Base-by-base conservation (phyloP, 2,113 vertebrate genomes). In the Herpailurus yagouaroundi region DNA sequence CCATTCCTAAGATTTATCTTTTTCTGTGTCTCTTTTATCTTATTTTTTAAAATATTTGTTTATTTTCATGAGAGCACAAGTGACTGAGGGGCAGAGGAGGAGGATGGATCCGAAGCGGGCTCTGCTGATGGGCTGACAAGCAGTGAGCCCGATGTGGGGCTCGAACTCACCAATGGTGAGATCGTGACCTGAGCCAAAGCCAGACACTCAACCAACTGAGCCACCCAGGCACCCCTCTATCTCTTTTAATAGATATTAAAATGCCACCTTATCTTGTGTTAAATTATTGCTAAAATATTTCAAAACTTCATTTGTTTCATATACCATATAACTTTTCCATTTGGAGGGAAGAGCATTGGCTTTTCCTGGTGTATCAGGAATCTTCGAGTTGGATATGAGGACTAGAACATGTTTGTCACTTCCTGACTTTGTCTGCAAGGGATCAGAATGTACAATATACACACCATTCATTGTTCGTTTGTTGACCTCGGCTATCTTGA, bases 1-100 rank as follows among this genome's bases (percentile, higher is more conserved):
- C 45, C 60, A 31, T 76, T 41, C 23, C 66, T 89, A 89, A 96
- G 15, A 92, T 81, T 76, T 94, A 60, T 66, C 55, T 92, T 76
- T 92, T n/a, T 74, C 6, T 25, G 63, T 76, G 10, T 68, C 63
- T 23, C n/a, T 55, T 94, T 90, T 80, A 19, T 60, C 9, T 60
- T 60, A 7, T 60, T 60, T 25, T 60, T 23, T 4, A 3, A 60
- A 60, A 57, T 57, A 57, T 57, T 21, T 60, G 23, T 23, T 60
- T 60, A 60, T 23, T 60, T 23, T 60, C 25, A 60, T 21, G 21
- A 60, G 57, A 23, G 57, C 57, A 60, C 57, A 60, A 60, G 57
- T 60, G 57, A 21, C 18, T 8, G 2, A 60, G 21, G 21, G 21
- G 21, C 21, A 60, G 57, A 60, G 57, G 57, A 57, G 21, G 57